phyloP scores from a whole-genome alignment of 2,888 invertebrate species.

The Drosophila kambysellisi region DNA sequence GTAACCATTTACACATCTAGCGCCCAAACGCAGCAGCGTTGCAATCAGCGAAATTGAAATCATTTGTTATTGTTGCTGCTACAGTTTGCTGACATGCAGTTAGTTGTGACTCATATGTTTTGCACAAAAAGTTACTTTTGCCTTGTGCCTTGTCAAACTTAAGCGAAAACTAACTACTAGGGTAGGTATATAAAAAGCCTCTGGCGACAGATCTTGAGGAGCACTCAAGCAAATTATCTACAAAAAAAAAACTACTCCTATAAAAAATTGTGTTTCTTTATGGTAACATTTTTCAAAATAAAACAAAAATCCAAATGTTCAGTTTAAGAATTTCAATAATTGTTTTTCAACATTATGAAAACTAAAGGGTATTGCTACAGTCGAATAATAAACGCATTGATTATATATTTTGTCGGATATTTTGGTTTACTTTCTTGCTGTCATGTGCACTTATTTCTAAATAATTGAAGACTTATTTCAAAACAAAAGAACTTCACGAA shows the following conservation, averaged over 20 bases:
- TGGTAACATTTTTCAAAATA: background rate
- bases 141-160: constrained; percentile 39
- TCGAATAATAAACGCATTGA: constrained; percentile 15
- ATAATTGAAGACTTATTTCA: constrained; percentile 74
- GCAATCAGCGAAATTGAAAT: constrained; percentile 77
- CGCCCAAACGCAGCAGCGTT: constrained; percentile 33
- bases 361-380: constrained; percentile 37
- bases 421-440: constrained; percentile 55
- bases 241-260: background rate
- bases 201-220: background rate
- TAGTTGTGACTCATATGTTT: constrained; percentile 59
- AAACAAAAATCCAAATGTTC: too few relatives aligned
- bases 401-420: constrained; percentile 30
- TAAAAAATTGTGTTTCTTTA: background rate
- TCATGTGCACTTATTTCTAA: constrained; percentile 75
- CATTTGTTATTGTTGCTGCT: constrained; percentile 48
- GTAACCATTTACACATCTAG: constrained; percentile 52
- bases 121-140: constrained; percentile 43
- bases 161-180: constrained; percentile 34
- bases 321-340: background rate
- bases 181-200: constrained; percentile 24
- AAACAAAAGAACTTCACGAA: constrained; percentile 41
- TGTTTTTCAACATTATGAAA: background rate
- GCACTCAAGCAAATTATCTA: background rate
- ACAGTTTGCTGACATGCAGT: constrained; percentile 47